A percentile compares a stretch with the other conserved stretches of the same genome.
phyloP scores from a whole-genome alignment of 1,140 invertebrate species.

The Oryzaephilus surinamensis region DNA sequence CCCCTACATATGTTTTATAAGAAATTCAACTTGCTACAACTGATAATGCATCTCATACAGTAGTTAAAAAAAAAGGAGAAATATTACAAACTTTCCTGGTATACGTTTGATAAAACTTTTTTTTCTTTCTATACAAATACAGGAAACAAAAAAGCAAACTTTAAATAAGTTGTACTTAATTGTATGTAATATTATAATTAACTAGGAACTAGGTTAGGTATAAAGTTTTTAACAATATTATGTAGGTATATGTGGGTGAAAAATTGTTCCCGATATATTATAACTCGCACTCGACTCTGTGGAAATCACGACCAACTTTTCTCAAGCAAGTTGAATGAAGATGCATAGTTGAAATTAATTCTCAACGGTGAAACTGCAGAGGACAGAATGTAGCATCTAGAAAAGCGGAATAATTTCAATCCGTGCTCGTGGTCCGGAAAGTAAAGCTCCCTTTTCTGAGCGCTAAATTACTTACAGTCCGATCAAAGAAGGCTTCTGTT shows the following conservation, averaged over 20 bases:
- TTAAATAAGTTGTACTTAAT: not conserved
- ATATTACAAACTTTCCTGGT: no score
- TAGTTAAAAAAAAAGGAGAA: no score
- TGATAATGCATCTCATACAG: no score
- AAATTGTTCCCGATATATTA: not conserved
- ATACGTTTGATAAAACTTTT: no score
- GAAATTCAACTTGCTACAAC: no score
- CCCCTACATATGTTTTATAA: no score
- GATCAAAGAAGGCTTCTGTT: constrained; percentile 16
- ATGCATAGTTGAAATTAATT: constrained; percentile 16
- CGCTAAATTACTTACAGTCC: constrained; percentile 22
- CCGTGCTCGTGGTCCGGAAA: constrained; percentile 18
- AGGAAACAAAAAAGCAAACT: no score
- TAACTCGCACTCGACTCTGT: not conserved
- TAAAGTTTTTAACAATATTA: not conserved
- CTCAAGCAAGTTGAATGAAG: constrained; percentile 7
- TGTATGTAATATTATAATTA: not conserved
- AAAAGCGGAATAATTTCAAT: constrained; percentile 27
- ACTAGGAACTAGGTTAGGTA: not conserved
- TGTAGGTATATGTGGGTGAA: not conserved
- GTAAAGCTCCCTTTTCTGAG: constrained; percentile 13
- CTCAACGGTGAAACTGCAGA: constrained; percentile 12
- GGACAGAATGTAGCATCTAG: constrained; percentile 16
- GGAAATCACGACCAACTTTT: not conserved
- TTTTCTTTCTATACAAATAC: no score